Evolutionary conservation across 2,888 invertebrate species (phyloP).

Genomic region (Lottia gigantea): DNA sequence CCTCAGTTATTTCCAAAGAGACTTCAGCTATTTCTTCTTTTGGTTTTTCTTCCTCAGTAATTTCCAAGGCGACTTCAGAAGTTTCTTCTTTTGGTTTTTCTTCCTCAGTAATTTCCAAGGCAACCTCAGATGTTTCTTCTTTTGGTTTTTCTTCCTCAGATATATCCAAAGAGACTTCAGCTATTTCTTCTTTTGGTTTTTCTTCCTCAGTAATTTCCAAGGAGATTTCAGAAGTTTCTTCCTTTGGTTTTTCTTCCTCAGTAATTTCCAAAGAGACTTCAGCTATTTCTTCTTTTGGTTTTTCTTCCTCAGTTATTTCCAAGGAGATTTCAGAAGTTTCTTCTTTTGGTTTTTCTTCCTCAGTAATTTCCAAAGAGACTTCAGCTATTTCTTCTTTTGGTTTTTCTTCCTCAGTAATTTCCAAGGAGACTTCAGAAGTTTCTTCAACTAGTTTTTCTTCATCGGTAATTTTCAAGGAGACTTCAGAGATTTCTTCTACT

Average conservation of each 20-base stretch:
- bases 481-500: slow-evolving; percentile 1
- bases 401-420: slow-evolving; percentile 1
- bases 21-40: slow-evolving; percentile 4
- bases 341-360: background rate
- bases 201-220: background rate
- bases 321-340: background rate
- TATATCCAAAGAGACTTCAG: background rate
- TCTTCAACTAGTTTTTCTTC: slow-evolving; percentile 1
- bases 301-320: slow-evolving; percentile 2
- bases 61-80: slow-evolving; percentile 10
- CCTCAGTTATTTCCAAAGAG: background rate
- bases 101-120: background rate
- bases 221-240: background rate
- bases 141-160: slow-evolving; percentile 5
- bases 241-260: background rate
- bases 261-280: background rate
- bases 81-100: slow-evolving; percentile 12
- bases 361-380: background rate
- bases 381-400: background rate
- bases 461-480: background rate
- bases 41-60: slow-evolving; percentile 11
- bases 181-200: background rate
- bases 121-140: background rate
- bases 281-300: background rate
- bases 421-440: background rate